phyloP scores from a whole-genome alignment of 2,113 vertebrate species.

The Ceyx margarethae region DNA sequence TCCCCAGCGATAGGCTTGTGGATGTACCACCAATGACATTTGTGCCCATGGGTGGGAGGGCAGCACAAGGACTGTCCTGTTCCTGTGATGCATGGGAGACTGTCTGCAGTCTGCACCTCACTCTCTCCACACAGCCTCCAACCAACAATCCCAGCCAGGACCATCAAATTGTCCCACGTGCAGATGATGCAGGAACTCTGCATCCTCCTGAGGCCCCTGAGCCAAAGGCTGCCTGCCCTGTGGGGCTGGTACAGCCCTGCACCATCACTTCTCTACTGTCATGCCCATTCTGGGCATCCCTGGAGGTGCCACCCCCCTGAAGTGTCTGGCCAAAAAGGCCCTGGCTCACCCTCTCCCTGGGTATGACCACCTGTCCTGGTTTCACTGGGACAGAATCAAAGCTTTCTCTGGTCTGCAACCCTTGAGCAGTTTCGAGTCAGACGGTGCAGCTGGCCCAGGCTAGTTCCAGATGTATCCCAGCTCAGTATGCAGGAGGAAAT shows the following conservation, averaged over 20 bases:
- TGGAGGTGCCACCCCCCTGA: not conserved
- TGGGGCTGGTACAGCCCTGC: not conserved
- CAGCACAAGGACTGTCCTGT: not conserved
- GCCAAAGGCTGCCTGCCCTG: rapidly evolving
- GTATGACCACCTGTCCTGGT: too few relatives aligned
- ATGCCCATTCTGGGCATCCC: not conserved
- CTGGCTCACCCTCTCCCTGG: not conserved
- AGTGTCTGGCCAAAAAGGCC: not conserved
- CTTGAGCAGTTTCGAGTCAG: too few relatives aligned
- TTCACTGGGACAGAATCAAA: too few relatives aligned
- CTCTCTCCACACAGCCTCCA: not conserved
- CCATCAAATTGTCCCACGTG: rapidly evolving
- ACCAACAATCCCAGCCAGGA: not conserved
- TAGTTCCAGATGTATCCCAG: too few relatives aligned
- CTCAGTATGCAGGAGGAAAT: too few relatives aligned
- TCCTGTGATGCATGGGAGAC: not conserved
- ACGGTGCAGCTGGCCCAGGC: too few relatives aligned
- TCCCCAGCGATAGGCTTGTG: not conserved
- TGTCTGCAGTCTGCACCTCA: rapidly evolving
- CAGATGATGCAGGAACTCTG: not conserved
- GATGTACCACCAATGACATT: not conserved
- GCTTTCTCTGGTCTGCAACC: too few relatives aligned
- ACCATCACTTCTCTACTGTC: rapidly evolving
- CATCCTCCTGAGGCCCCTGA: not conserved
- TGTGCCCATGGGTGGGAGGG: not conserved